Base-by-base conservation (phyloP, 2,797 vertebrate species). In the Acestrorhynchus altus region DNA sequence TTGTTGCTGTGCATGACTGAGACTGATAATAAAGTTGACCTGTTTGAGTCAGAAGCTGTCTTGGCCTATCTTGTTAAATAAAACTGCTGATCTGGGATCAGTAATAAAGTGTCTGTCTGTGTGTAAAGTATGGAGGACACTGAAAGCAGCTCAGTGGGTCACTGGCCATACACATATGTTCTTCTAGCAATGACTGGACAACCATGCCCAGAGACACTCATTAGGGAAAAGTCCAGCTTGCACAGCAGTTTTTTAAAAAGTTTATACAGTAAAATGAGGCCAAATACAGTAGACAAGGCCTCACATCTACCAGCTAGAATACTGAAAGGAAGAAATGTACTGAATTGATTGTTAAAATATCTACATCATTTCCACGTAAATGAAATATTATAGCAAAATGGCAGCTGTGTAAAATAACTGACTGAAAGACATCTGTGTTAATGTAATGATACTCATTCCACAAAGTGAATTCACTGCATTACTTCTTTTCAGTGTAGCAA, bases 101-200 rank as follows among this genome's bases (percentile, higher is more conserved):
- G 61, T 59, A 42, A 68, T 76, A 78, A 65, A 63, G 44, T 64
- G 54, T 71, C 66, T 22, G 31, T 64, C 49, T 66, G 42, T 16
- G 20, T 31, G n/a, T 59, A 73, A 79, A 57, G 18, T 7, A 35
- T n/a, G n/a, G n/a, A 59, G 39, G 24, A 47, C 28, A 44, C 60
- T 24, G 60, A 83, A 79, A 83, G 56, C 74, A 81, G 75, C 76
- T 81, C 79, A 85, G 49, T 64, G 60, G 81, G 73, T 64, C 64
- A 83, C 66, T 39, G 31, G 31, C 31, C 31, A 70, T 39, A 24
- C 72, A 40, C 61, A 77, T 63, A 73, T 20, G 35, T 42, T 47
- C 26, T 71, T 44, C 56, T 4, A 5, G 28, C 18, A 74, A 46
- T 77, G 57, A 60, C 59, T 66, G 64, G 60, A 67, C 61, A 66